A percentile compares a stretch with the other conserved stretches of the same genome.
phyloP scores from a whole-genome alignment of 2,113 vertebrate genomes.

The Bambusicola thoracicus region DNA sequence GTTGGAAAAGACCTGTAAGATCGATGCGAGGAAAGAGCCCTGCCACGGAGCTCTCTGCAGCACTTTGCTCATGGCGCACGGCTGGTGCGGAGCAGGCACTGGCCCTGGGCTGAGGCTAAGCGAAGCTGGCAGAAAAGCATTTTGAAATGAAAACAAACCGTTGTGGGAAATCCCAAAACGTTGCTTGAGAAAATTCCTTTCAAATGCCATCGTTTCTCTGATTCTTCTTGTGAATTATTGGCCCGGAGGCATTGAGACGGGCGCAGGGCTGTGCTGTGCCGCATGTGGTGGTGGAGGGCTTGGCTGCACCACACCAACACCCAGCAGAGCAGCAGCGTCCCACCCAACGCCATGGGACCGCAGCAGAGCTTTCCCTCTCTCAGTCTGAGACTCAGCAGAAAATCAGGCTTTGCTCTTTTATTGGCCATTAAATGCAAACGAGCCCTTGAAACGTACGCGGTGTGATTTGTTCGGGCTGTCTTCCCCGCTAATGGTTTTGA shows the following conservation, averaged over 20 bases:
- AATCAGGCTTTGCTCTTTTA: background rate
- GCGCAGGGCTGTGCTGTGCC: fast-evolving
- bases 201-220: background rate
- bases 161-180: slow-evolving; percentile 7
- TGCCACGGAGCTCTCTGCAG: background rate
- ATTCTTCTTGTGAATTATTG: background rate
- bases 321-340: background rate
- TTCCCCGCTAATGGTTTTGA: slow-evolving; percentile 63
- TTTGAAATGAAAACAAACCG: background rate
- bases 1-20: too few relatives aligned
- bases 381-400: background rate
- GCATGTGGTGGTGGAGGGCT: background rate
- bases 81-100: background rate
- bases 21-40: background rate
- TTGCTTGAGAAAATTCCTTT: background rate
- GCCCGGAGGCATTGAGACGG: background rate
- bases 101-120: background rate
- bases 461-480: slow-evolving; percentile 59
- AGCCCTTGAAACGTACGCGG: slow-evolving; percentile 43
- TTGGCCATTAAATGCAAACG: background rate
- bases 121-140: slow-evolving; percentile 13
- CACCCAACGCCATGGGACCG: background rate
- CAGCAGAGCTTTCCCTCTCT: fast-evolving
- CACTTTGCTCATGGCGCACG: background rate
- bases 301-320: background rate